Conservation (phyloP, 1,140 invertebrate species). For the Drosophila santomea region DNA sequence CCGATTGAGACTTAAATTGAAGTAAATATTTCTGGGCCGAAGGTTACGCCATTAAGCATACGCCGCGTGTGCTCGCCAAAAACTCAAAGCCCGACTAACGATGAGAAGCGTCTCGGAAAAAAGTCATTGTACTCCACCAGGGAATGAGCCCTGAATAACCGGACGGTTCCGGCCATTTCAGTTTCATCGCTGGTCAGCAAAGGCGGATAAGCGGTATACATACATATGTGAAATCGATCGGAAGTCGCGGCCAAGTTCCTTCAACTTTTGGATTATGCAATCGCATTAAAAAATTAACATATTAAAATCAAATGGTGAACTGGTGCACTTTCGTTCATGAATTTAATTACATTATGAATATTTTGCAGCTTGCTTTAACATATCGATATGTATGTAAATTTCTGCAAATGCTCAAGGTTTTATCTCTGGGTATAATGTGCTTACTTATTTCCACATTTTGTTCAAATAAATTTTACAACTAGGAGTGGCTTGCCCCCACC, state of each 20-base stretch:
- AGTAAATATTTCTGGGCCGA: slow-evolving; percentile 53
- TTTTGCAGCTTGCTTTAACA: slow-evolving; percentile 8
- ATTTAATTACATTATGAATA: neutral
- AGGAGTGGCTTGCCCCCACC: slow-evolving; percentile 25
- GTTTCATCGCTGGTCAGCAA: slow-evolving; percentile 42
- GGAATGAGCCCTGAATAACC: slow-evolving; percentile 36
- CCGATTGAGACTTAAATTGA: slow-evolving; percentile 34
- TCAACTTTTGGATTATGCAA: slow-evolving; percentile 14
- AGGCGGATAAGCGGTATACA: slow-evolving; percentile 2
- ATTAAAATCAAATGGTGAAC: neutral
- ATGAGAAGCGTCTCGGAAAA: slow-evolving; percentile 22
- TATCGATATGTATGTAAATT: slow-evolving; percentile 24
- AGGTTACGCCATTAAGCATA: slow-evolving; percentile 61
- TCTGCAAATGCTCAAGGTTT: slow-evolving; percentile 20
- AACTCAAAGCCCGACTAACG: slow-evolving; percentile 14
- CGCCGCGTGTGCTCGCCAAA: slow-evolving; percentile 33
- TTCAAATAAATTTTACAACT: slow-evolving; percentile 15
- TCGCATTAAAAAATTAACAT: neutral
- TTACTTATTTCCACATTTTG: neutral
- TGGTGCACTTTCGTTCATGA: neutral
- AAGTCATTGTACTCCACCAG: slow-evolving; percentile 62
- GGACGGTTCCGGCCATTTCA: slow-evolving; percentile 15
- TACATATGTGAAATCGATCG: neutral
- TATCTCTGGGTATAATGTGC: slow-evolving; percentile 7
- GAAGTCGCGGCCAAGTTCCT: slow-evolving; percentile 1